Conservation (phyloP, 2,797 vertebrate species). For the Helostoma temminkii region DNA sequence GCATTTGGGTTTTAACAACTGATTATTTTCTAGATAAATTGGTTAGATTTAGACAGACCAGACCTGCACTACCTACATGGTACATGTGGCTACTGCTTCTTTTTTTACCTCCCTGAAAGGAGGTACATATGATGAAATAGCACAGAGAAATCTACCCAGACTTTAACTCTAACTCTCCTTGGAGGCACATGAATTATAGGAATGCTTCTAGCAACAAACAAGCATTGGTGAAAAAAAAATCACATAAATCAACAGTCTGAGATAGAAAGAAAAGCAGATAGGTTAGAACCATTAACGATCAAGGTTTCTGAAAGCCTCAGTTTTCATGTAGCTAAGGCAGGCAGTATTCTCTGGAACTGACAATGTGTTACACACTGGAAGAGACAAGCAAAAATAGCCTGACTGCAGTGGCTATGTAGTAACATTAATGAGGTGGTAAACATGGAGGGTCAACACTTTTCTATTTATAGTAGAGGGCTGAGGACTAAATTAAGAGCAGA, state of each 20-base stretch:
- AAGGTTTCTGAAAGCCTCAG: too few species aligned
- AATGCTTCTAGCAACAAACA: too few species aligned
- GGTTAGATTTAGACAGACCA: too few species aligned
- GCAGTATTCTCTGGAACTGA: neutral
- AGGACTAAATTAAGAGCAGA: conserved; percentile 53
- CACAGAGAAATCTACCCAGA: neutral
- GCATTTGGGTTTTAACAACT: neutral
- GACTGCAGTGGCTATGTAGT: conserved; percentile 3
- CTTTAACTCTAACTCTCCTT: too few species aligned
- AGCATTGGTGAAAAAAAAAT: too few species aligned
- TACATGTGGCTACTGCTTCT: neutral
- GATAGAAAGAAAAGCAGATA: too few species aligned
- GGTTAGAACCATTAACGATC: too few species aligned
- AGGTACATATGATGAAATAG: too few species aligned
- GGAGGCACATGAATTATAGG: too few species aligned
- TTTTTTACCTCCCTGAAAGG: neutral
- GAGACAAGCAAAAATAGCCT: conserved; percentile 15
- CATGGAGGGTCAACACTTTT: conserved; percentile 45
- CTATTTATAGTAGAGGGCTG: conserved; percentile 51
- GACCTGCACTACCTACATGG: neutral
- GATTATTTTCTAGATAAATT: neutral
- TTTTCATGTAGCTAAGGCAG: neutral
- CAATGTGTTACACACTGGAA: neutral
- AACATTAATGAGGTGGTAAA: conserved; percentile 57
- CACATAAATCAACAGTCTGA: too few species aligned